Conservation (phyloP, 2,797 vertebrate genomes). For the Adelosebastes latens region DNA sequence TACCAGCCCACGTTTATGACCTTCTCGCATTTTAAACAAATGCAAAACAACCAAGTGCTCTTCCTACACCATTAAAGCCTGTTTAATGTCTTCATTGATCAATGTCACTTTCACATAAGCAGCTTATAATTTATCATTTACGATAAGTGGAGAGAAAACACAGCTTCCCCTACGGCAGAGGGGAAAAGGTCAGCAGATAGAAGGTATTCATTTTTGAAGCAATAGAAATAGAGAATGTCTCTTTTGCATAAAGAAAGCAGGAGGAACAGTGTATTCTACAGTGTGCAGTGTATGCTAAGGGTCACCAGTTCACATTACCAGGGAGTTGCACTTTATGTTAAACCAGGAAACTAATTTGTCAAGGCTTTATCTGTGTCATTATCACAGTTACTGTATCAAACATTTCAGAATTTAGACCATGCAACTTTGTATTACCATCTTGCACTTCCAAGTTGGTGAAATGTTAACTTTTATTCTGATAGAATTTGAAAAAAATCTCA, state of each 20-base stretch:
- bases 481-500: background rate
- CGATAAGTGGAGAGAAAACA: constrained; percentile 65
- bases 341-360: constrained; percentile 49
- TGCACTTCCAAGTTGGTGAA: background rate
- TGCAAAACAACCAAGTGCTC: constrained; percentile 68
- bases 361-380: constrained; percentile 35
- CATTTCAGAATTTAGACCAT: constrained; percentile 14
- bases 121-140: constrained; percentile 76
- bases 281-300: background rate
- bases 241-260: constrained; percentile 6
- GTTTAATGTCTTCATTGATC: constrained; percentile 81
- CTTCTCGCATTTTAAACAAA: constrained; percentile 68
- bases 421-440: background rate
- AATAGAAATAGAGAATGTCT: constrained; percentile 5
- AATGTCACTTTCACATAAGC: constrained; percentile 76
- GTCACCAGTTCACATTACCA: constrained; percentile 45
- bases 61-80: constrained; percentile 71
- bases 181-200: constrained; percentile 54
- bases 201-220: constrained; percentile 34
- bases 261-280: constrained; percentile 1
- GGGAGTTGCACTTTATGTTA: constrained; percentile 28
- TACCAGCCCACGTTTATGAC: constrained; percentile 70
- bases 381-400: constrained; percentile 47
- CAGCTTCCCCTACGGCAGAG: constrained; percentile 24
- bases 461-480: background rate